Evolutionary conservation across 2,113 vertebrate species (phyloP), one percentile per base, ranked within the genome.

Genomic region (Ciconia maguari): DNA sequence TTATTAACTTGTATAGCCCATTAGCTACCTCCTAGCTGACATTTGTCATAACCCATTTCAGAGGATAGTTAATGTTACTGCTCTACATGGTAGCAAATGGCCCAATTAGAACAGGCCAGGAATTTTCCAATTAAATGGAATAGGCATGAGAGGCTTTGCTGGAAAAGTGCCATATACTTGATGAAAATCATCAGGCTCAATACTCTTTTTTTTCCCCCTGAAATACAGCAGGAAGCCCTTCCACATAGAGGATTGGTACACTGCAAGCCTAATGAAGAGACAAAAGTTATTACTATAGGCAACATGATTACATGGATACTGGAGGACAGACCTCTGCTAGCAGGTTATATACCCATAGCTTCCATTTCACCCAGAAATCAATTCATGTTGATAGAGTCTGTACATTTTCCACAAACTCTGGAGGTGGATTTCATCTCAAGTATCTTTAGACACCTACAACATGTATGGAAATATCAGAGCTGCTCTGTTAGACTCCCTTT

Each of bases 1-100:
- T 38, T 83, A 91, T 83, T 89, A 83, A 77, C 48, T 69, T 68
- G 9, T 57, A 65, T 30, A 86, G 14, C 18, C 44, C n/a, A 95
- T 97, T 97, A 96, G 21, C 54, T 66, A 92, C 85, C 87, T 80
- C 83, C 77, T 91, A 88, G 18, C 42, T 95, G 96, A 76, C 66
- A 44, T 41, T 86, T 80, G 29, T 75, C 70, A 64, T 76, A 91
- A 86, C 65, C 48, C 44, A 38, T 93, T 92, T 87, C 81, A 94
- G 62, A 97, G 51, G 32, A 69, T 36, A 81, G 66, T 55, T 82
- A 93, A 91, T 76, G 78, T 96, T 94, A 87, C 64, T 91, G 61
- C 51, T 96, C 58, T 87, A 95, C 92, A 89, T 90, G 72, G 42
- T 92, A 76, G 64, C 21, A 95, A 96, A 83, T 65, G 36, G n/a